Evolutionary conservation across 2,797 vertebrate genomes (phyloP).

Genomic region (Xiphorhynchus erythropygius): DNA sequence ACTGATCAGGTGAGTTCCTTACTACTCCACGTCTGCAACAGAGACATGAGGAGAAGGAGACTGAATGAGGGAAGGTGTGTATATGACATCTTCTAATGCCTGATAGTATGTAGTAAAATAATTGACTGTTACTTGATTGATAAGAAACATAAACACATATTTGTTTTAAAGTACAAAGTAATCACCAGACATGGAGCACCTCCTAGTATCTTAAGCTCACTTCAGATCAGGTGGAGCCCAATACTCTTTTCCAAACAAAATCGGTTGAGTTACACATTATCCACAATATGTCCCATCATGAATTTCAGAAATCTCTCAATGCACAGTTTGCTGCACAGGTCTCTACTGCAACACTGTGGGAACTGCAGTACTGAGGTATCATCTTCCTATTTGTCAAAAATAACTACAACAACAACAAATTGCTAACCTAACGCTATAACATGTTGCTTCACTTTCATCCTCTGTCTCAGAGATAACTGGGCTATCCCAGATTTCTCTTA

Average conservation of each 20-base stretch:
- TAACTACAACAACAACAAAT: neutral
- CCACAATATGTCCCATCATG: too few species aligned
- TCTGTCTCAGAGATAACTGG: neutral
- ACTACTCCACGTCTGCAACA: neutral
- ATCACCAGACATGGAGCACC: accelerated
- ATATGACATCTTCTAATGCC: neutral
- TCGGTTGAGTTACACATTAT: accelerated
- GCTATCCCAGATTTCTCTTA: neutral
- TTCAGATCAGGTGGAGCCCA: neutral
- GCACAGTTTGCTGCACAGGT: neutral
- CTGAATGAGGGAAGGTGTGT: neutral
- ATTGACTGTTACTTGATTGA: neutral
- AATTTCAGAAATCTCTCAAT: neutral
- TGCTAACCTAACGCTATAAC: neutral
- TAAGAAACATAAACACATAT: neutral
- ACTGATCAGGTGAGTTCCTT: neutral
- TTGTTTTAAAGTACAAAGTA: neutral
- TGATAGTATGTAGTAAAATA: neutral
- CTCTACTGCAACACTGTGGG: neutral
- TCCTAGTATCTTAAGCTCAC: neutral
- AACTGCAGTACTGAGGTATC: neutral
- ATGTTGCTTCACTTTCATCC: neutral
- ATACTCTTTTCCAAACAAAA: neutral
- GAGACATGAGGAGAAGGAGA: neutral
- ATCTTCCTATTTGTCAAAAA: neutral